These are phyloP conservation scores for Tragelaphus strepsiceros DNA, from an alignment of 2,113 vertebrate genomes.

Conservation along the genomic window DNA sequence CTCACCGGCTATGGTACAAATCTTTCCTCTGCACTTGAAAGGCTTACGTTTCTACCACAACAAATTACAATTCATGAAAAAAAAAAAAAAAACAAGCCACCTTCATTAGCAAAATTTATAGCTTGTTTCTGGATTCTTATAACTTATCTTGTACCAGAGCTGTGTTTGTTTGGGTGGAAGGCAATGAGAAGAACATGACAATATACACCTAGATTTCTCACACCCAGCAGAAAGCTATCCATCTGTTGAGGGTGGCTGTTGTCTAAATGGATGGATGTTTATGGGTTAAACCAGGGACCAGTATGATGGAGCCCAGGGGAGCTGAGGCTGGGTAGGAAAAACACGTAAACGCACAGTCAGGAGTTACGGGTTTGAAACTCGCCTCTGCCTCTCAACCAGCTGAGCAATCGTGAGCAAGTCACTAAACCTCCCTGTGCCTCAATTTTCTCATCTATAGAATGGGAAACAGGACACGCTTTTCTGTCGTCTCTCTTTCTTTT, in stretches of 20 bases:
- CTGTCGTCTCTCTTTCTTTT: neutral
- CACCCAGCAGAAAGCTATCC: neutral
- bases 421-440: neutral
- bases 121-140: neutral
- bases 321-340: neutral
- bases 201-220: neutral
- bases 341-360: neutral
- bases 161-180: neutral
- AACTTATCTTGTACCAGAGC: neutral
- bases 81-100: neutral
- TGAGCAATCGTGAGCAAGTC: neutral
- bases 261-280: neutral
- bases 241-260: neutral
- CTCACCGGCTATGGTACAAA: neutral
- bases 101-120: neutral
- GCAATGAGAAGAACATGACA: neutral
- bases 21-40: neutral
- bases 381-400: neutral
- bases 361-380: neutral
- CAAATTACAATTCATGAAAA: neutral
- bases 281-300: neutral
- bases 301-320: neutral
- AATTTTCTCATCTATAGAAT: neutral
- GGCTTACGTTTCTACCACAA: neutral
- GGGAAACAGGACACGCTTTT: neutral